Evolutionary conservation across 2,113 vertebrate species (phyloP).

Genomic region (Chloroceryle aenea): DNA sequence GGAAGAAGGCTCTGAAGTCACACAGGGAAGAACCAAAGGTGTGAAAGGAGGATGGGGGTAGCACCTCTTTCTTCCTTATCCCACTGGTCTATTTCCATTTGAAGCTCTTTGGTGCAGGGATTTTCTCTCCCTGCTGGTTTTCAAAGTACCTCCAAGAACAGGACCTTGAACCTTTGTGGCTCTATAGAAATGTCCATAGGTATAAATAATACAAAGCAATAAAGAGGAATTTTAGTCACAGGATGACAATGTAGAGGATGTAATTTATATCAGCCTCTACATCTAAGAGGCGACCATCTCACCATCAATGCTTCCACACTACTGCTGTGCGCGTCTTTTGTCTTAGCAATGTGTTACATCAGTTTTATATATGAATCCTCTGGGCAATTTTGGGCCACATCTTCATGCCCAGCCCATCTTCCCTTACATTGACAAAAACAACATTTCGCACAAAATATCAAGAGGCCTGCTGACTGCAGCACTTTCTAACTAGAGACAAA

Average conservation of each 20-base stretch:
- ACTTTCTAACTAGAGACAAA: neutral
- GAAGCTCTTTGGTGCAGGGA: neutral
- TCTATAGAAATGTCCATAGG: neutral
- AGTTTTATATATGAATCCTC: neutral
- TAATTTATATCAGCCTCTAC: neutral
- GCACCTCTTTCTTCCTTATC: neutral
- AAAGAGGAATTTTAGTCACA: neutral
- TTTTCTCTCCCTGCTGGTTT: neutral
- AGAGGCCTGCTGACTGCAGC: neutral
- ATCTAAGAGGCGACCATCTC: neutral
- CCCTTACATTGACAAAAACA: neutral
- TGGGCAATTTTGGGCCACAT: neutral
- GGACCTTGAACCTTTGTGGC: neutral
- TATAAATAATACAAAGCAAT: neutral
- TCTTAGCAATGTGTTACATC: neutral
- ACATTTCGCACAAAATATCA: neutral
- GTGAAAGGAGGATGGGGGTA: neutral
- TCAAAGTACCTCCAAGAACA: neutral
- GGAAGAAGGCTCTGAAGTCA: neutral
- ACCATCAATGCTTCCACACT: neutral
- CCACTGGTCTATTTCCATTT: neutral
- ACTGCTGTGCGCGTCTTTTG: neutral
- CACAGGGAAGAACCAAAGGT: neutral
- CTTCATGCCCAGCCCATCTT: neutral
- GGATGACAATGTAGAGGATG: neutral